These are phyloP conservation scores for Edolisoma coerulescens DNA, from an alignment of 2,113 vertebrate species.

Conservation along the genomic window DNA sequence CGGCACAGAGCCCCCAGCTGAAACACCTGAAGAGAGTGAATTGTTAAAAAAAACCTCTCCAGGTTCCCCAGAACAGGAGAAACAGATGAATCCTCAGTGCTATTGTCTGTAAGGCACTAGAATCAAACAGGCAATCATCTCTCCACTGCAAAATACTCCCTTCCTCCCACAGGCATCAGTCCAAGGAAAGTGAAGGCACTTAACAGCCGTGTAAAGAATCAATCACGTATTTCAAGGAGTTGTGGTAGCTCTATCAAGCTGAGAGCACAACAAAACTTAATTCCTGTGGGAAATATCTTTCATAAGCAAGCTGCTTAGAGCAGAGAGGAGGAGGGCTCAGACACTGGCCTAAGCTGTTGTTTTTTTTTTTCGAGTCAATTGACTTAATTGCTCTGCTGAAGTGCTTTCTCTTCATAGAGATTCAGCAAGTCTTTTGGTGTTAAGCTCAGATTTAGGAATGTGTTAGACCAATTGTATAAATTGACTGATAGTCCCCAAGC, in stretches of 20 bases:
- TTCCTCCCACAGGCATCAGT: slow-evolving; percentile 62
- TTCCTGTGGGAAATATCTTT: slow-evolving; percentile 55
- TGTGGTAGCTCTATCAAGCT: slow-evolving; percentile 33
- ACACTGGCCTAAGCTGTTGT: background rate
- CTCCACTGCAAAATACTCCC: slow-evolving; percentile 39
- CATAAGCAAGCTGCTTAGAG: slow-evolving; percentile 36
- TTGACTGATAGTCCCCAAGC: slow-evolving; percentile 4
- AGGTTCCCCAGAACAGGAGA: background rate
- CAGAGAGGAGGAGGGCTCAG: slow-evolving; percentile 16
- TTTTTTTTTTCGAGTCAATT: background rate
- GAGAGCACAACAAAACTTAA: slow-evolving; percentile 60
- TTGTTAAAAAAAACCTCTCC: background rate
- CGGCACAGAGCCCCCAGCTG: background rate
- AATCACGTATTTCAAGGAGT: slow-evolving; percentile 65
- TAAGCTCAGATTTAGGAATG: slow-evolving; percentile 28
- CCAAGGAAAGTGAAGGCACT: slow-evolving; percentile 58
- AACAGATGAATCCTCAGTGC: slow-evolving; percentile 3
- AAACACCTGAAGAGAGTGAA: background rate
- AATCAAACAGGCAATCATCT: slow-evolving; percentile 57
- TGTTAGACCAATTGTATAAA: slow-evolving; percentile 29
- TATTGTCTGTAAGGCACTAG: slow-evolving; percentile 41
- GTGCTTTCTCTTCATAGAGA: slow-evolving; percentile 23
- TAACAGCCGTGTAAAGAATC: slow-evolving; percentile 63
- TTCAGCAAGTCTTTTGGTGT: slow-evolving; percentile 15
- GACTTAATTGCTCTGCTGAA: slow-evolving; percentile 38